Base-by-base conservation (phyloP, 2,888 invertebrate species). In the Anagyrus pseudococci region DNA sequence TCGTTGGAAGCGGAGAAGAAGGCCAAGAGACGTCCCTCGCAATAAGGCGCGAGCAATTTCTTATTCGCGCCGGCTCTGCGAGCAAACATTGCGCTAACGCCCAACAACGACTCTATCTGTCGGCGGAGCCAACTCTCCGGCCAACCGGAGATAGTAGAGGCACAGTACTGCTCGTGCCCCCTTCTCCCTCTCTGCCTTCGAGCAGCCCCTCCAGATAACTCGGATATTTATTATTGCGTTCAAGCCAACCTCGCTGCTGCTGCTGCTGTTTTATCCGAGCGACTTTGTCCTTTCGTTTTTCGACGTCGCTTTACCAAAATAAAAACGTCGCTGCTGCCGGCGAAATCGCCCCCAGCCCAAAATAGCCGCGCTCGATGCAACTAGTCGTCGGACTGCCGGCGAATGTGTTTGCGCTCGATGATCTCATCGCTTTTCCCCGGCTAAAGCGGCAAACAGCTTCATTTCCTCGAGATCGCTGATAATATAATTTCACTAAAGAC, bases 141-240 rank as follows among this genome's bases (percentile, higher is more conserved):
- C n/a, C n/a, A n/a, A n/a, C n/a, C n/a, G n/a, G n/a, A n/a, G n/a
- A n/a, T n/a, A n/a, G n/a, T n/a, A n/a, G n/a, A n/a, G n/a, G n/a
- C n/a, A n/a, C n/a, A n/a, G n/a, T n/a, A n/a, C n/a, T n/a, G n/a
- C n/a, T n/a, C n/a, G n/a, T n/a, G n/a, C n/a, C n/a, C n/a, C n/a
- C n/a, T n/a, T n/a, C n/a, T n/a, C n/a, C n/a, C n/a, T n/a, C n/a
- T n/a, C n/a, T n/a, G n/a, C n/a, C n/a, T n/a, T 52, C 37, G 53
- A 37, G 40, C 25, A n/a, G n/a, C n/a, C n/a, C 23, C 8, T 19
- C 47, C 59, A 64, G 59, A 59, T 59, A 17, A 23, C 37, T 40
- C 29, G 44, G 49, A 54, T 61, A 64, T 65, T 65, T 65, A 65
- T 64, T 57, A 47, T 60, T 33, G 52, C 40, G 52, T 6, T 17